Percentiles rank a stretch among this genome's conserved stretches.
Evolutionary conservation across 53 echinoderm and acorn worm genomes (phyloP).

Genomic region (Antedon mediterranea): DNA sequence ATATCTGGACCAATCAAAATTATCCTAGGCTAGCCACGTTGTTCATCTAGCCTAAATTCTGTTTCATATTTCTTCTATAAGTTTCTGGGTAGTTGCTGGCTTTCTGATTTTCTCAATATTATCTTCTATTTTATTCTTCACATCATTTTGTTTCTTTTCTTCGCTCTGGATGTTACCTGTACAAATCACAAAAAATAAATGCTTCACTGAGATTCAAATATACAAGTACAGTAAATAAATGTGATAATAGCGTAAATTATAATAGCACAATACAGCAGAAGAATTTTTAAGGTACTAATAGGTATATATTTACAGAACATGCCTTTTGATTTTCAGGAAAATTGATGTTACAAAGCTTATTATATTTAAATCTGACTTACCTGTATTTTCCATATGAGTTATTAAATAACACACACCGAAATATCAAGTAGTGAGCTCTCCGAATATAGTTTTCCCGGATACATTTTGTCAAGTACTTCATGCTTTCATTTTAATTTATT

Average conservation of each 20-base stretch:
- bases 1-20: no score
- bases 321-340: no score
- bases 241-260: neutral
- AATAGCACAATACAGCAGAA: neutral
- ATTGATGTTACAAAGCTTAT: no score
- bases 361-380: no score
- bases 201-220: neutral
- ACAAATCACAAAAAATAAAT: neutral
- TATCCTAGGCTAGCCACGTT: no score
- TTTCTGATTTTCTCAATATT: slow-evolving; percentile 18
- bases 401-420: no score
- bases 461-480: no score
- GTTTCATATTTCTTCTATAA: slow-evolving; percentile 31
- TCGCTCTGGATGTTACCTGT: slow-evolving; percentile 11
- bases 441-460: no score
- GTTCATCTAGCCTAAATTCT: neutral
- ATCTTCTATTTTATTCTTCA: slow-evolving; percentile 20
- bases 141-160: slow-evolving; percentile 14
- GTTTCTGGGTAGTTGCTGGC: slow-evolving; percentile 10
- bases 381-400: no score
- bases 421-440: no score
- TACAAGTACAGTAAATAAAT: neutral
- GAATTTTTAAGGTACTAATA: neutral
- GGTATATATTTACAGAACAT: no score
- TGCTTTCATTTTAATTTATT: no score